Conservation (phyloP, 1,140 invertebrate genomes). For the Chironomus tepperi region DNA sequence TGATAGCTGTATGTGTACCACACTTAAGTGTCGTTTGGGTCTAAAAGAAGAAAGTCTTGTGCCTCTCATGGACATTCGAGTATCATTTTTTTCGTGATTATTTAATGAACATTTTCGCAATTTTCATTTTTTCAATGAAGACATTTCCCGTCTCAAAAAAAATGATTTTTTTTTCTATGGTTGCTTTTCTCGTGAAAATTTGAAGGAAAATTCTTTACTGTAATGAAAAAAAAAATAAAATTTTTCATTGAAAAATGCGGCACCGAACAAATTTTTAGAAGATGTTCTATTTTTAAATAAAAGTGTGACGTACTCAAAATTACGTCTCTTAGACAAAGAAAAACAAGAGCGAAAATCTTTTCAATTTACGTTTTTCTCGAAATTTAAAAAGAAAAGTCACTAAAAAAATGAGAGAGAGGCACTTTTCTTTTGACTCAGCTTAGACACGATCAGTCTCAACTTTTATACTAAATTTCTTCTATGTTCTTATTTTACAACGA, state of each 20-base stretch:
- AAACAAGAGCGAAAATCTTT: constrained; percentile 16
- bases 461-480: too few relatives aligned
- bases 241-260: constrained; percentile 20
- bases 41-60: too few relatives aligned
- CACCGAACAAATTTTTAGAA: background rate
- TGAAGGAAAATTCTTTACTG: constrained; percentile 3
- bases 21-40: background rate
- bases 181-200: background rate
- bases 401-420: background rate
- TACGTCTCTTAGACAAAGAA: constrained; percentile 22
- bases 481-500: background rate
- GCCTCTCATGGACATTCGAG: background rate
- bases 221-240: background rate
- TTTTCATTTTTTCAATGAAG: background rate
- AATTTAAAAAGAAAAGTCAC: background rate
- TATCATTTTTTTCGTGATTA: background rate
- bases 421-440: too few relatives aligned
- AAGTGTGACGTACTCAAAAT: constrained; percentile 20
- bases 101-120: background rate
- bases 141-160: background rate
- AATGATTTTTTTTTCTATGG: background rate
- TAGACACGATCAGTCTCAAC: too few relatives aligned
- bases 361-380: background rate
- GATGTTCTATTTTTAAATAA: constrained; percentile 17
- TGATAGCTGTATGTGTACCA: background rate